Percentiles rank a stretch among this genome's conserved stretches.
Conservation (phyloP, 2,888 invertebrate species). For the Machimus rusticus region DNA sequence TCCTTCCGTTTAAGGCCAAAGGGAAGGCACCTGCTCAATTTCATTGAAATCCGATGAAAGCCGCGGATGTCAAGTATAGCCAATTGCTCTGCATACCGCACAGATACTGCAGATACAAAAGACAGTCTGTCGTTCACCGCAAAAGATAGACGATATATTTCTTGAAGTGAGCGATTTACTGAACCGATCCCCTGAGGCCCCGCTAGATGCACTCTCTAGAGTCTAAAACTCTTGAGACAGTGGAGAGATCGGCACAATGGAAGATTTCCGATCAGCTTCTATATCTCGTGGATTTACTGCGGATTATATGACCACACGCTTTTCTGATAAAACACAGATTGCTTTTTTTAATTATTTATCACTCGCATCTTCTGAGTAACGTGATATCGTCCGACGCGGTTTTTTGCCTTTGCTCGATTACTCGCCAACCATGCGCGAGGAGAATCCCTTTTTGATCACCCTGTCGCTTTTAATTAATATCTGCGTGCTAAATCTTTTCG, state of each 20-base stretch:
- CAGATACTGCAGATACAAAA: neutral
- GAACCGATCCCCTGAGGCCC: neutral
- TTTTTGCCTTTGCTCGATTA: neutral
- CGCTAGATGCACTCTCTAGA: neutral
- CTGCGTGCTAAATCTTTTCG: conserved; percentile 1
- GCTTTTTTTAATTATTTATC: neutral
- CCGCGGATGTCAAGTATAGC: too few species aligned
- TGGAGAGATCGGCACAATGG: neutral
- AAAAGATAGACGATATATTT: neutral
- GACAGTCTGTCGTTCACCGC: neutral
- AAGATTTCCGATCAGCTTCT: neutral
- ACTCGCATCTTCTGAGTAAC: neutral
- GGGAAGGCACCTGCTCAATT: too few species aligned
- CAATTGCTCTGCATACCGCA: neutral
- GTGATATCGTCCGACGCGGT: neutral
- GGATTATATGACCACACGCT: neutral
- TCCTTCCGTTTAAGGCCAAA: too few species aligned
- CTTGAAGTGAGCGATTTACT: neutral
- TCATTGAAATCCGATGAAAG: too few species aligned
- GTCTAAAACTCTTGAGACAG: neutral
- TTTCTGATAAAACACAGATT: neutral
- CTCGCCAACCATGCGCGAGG: neutral
- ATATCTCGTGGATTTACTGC: neutral
- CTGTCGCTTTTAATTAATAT: neutral
- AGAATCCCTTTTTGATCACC: neutral